Evolutionary conservation across 2,888 invertebrate genomes (phyloP).

Genomic region (Folsomia candida): DNA sequence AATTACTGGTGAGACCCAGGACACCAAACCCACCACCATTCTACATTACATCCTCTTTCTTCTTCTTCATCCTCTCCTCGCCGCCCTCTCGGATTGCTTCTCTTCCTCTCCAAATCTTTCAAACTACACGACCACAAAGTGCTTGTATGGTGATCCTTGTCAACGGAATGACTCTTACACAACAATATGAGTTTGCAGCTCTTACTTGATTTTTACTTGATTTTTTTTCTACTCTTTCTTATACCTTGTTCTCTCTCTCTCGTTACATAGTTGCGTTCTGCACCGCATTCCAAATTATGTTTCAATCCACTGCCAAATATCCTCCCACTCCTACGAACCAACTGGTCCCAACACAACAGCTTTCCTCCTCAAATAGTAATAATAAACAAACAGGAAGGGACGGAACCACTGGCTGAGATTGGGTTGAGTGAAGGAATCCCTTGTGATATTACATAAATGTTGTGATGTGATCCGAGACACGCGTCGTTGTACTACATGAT

Average conservation of each 20-base stretch:
- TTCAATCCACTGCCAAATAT: not conserved
- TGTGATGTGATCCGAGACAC: not conserved
- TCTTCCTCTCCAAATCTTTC: not conserved
- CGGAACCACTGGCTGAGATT: not conserved
- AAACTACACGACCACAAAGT: not conserved
- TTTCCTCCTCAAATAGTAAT: slow-evolving; percentile 1
- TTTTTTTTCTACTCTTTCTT: no score
- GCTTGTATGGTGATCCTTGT: not conserved
- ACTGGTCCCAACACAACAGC: not conserved
- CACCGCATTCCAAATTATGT: not conserved
- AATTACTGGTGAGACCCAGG: not conserved
- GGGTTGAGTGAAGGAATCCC: not conserved
- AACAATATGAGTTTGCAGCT: not conserved
- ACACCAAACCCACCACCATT: not conserved
- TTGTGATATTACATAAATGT: slow-evolving; percentile 2
- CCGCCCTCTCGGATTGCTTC: not conserved
- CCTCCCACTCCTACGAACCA: not conserved
- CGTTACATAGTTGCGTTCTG: no score
- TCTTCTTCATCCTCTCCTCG: not conserved
- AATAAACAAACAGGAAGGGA: not conserved
- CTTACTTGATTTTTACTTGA: not conserved
- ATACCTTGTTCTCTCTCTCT: no score
- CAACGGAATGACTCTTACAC: not conserved
- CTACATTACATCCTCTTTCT: not conserved
- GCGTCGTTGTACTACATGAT: not conserved